Percentiles rank a stretch among this genome's conserved stretches.
Conservation (phyloP, 2,113 vertebrate genomes). For the Mastomys coucha region DNA sequence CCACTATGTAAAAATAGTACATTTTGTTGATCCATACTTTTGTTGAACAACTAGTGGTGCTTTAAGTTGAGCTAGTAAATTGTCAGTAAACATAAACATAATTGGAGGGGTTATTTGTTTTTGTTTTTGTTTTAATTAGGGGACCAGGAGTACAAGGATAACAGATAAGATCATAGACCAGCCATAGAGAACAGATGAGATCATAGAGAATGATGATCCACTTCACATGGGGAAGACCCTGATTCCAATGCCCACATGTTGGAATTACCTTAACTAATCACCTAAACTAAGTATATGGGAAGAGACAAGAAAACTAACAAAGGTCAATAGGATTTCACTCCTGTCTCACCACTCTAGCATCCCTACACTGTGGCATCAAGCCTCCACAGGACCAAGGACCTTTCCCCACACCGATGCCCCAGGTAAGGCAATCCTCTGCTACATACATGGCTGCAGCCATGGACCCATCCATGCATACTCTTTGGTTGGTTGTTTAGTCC, state of each 20-base stretch:
- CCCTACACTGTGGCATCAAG: too few relatives aligned
- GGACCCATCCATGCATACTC: too few relatives aligned
- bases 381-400: too few relatives aligned
- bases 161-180: too few relatives aligned
- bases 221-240: background rate
- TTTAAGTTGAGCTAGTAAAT: background rate
- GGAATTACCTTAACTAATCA: background rate
- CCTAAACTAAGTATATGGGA: rapidly evolving
- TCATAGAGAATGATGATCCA: background rate
- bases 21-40: background rate
- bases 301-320: background rate
- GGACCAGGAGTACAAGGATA: background rate
- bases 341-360: too few relatives aligned
- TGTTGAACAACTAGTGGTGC: background rate
- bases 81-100: background rate
- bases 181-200: rapidly evolving
- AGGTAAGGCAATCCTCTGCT: too few relatives aligned
- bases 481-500: too few relatives aligned
- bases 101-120: background rate
- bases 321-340: too few relatives aligned
- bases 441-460: too few relatives aligned
- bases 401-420: too few relatives aligned
- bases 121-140: background rate
- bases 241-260: background rate
- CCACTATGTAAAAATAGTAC: too few relatives aligned